Conservation (phyloP, 1,140 invertebrate species). For the Cydia pomonella region DNA sequence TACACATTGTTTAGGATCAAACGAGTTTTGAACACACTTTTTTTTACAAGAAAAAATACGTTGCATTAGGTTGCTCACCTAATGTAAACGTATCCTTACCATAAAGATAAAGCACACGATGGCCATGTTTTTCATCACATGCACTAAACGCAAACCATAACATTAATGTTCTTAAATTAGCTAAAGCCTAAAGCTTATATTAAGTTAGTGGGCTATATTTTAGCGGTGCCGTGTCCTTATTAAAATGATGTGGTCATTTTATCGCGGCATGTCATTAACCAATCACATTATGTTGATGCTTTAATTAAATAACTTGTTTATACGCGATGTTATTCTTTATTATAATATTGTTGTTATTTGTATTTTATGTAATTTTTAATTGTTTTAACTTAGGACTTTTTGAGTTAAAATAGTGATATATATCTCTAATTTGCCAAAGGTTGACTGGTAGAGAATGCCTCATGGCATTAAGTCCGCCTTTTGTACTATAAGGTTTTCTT, state of each 20-base stretch:
- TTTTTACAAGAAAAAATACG: too few relatives aligned
- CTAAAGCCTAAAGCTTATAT: constrained; percentile 2
- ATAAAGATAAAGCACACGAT: neutral
- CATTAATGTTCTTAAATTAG: neutral
- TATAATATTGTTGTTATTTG: neutral
- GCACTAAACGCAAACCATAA: neutral
- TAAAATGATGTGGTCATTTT: constrained; percentile 35
- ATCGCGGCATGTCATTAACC: constrained; percentile 36
- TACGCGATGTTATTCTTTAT: neutral
- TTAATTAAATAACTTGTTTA: constrained; percentile 40
- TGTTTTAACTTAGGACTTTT: too few relatives aligned
- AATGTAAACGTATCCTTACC: neutral
- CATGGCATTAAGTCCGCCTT: too few relatives aligned
- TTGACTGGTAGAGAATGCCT: too few relatives aligned
- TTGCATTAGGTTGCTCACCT: too few relatives aligned
- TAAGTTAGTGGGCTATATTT: neutral
- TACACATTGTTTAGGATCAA: too few relatives aligned
- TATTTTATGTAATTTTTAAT: neutral
- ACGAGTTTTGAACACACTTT: too few relatives aligned
- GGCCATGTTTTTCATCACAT: neutral
- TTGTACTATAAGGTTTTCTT: too few relatives aligned
- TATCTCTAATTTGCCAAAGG: too few relatives aligned
- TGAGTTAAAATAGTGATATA: too few relatives aligned
- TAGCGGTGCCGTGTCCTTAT: constrained; percentile 20
- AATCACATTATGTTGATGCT: constrained; percentile 42